Evolutionary conservation across 2,888 invertebrate genomes (phyloP).

Genomic region (Dynastes maya): DNA sequence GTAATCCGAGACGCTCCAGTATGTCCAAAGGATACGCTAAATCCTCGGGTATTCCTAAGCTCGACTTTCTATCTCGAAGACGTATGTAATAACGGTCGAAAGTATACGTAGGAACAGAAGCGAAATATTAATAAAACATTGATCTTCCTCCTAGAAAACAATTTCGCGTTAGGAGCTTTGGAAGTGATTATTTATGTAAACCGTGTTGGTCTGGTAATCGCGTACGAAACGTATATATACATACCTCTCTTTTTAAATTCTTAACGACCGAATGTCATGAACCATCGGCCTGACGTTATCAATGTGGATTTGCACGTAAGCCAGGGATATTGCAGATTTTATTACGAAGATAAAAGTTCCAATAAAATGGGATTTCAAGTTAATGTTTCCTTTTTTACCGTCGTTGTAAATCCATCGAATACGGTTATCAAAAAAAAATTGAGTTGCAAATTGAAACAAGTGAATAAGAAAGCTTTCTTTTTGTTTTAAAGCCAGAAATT

Average conservation of each 20-base stretch:
- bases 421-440: neutral
- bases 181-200: too few relatives aligned
- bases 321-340: conserved; percentile 14
- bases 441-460: conserved; percentile 23
- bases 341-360: conserved; percentile 19
- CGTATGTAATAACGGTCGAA: too few relatives aligned
- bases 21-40: neutral
- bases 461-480: neutral
- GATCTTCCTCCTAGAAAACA: too few relatives aligned
- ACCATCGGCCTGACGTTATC: neutral
- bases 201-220: too few relatives aligned
- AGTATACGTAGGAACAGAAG: too few relatives aligned
- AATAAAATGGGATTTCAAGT: conserved; percentile 22
- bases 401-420: conserved; percentile 15
- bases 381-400: conserved; percentile 21
- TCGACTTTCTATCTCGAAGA: too few relatives aligned
- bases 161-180: too few relatives aligned
- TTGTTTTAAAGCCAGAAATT: neutral
- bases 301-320: conserved; percentile 11
- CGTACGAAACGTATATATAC: too few relatives aligned
- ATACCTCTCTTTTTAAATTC: too few relatives aligned
- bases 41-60: too few relatives aligned
- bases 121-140: too few relatives aligned
- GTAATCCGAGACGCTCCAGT: neutral
- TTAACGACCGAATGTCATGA: too few relatives aligned